Base-by-base conservation (phyloP, 1,140 invertebrate genomes). In the Philotrypesis tridentata region DNA sequence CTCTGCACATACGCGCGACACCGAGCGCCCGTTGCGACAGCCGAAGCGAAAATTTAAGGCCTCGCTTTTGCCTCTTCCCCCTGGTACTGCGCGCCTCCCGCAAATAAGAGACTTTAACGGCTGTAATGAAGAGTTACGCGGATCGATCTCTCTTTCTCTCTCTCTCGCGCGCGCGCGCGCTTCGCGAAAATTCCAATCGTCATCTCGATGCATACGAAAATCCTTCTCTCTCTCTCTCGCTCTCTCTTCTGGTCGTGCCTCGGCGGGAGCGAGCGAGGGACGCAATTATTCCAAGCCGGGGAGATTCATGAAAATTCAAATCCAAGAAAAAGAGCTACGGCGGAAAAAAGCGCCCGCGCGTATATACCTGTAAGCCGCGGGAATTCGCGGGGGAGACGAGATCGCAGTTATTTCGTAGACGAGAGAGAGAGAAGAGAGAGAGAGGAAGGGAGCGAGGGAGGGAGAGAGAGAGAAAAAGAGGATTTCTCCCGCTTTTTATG, bases 221-320 rank as follows among this genome's bases (percentile, higher is more conserved):
- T n/a, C n/a, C n/a, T n/a, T n/a, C n/a, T n/a, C n/a, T n/a, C n/a
- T n/a, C n/a, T n/a, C n/a, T n/a, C n/a, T n/a, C n/a, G n/a, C n/a
- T n/a, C n/a, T n/a, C n/a, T n/a, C n/a, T n/a, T n/a, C n/a, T n/a
- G n/a, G n/a, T n/a, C n/a, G n/a, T n/a, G 48, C 48, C 14, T n/a
- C 17, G 17, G 21, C 48, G 1, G 14, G 48, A n/a, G 48, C 7
- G 21, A 7, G 12, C 5, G 12, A 55, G 48, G 4, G 21, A 1
- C 33, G 61, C n/a, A 68, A 68, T 68, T 78, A 23, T 48, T 68
- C 40, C 40, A 55, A 8, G 6, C 37, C 27, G 9, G 65, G 31
- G 21, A 79, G 70, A 60, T 55, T 71, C 67, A 37, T 71, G 67
- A 71, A 79, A 79, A 79, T 79, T 79, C 77, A 71, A 79, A 79